Evolutionary conservation across 2,113 vertebrate species (phyloP), one percentile per base, ranked within the genome.

Genomic region (Pitta sordida): DNA sequence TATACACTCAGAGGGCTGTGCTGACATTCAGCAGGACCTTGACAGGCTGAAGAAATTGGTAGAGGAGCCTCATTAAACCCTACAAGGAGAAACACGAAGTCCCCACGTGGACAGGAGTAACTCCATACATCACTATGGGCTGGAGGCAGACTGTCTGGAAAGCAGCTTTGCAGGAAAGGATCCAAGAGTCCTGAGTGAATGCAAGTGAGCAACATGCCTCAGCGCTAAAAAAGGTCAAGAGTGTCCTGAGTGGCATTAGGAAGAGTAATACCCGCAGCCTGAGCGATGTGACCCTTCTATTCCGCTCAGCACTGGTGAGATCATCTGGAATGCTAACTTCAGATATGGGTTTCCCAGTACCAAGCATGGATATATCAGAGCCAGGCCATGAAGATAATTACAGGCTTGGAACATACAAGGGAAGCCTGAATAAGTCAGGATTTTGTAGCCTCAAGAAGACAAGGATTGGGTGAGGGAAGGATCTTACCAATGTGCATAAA

Each of bases 201-300:
- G 3, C 0, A 2, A 90, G 52, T 0, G 3, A 85, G 21, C 13
- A 49, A 44, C 1, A 4, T 11, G 30, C 52, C 41, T 67, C 43
- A 80, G 55, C 24, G 5, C 2, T 26, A 58, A 81, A 49, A 46
- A 5, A 2, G 3, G 37, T n/a, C 48, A 67, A 60, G 39, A 26
- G 48, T 3, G 12, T 43, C 48, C 52, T 46, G 29, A 48, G 27
- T 20, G 48, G 32, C 37, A 37, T 18, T 34, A 69, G 13, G 41
- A 91, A 91, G 20, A 84, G 1, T 18, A 73, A 0, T 8, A 78
- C 12, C 52, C 59, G 39, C 30, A 64, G n/a, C 37, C 23, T 0
- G 0, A 77, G 36, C 11, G 26, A 11, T 0, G 0, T 3, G 39
- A 82, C 21, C 56, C 4, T 65, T 62, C 41, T 26, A 7, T 65